phyloP scores from a whole-genome alignment of 2,797 vertebrate species.

The Sphaeramia orbicularis region DNA sequence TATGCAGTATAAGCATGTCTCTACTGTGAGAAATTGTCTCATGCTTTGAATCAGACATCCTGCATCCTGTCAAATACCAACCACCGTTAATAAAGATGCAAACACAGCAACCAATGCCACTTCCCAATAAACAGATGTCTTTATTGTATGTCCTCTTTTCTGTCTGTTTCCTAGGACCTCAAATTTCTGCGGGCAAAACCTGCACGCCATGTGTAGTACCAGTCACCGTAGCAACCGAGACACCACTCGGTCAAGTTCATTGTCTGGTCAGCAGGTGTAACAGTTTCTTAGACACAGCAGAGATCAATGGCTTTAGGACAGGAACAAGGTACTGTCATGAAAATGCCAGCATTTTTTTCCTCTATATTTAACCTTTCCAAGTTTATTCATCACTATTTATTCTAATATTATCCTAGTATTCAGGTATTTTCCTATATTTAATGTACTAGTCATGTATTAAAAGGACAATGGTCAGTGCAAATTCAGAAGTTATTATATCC shows the following conservation, averaged over 20 bases:
- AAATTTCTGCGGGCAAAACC: constrained; percentile 47
- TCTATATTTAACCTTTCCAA: too few relatives aligned
- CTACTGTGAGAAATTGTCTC: too few relatives aligned
- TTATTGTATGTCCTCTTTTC: constrained; percentile 53
- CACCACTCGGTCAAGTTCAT: constrained; percentile 27
- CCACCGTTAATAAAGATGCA: constrained; percentile 33
- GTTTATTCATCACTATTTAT: too few relatives aligned
- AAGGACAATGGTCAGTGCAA: too few relatives aligned
- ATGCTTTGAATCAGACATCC: not conserved
- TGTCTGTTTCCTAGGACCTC: constrained; percentile 31
- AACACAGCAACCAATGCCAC: constrained; percentile 46
- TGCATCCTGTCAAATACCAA: constrained; percentile 12
- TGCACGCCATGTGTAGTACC: constrained; percentile 25
- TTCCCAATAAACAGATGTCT: constrained; percentile 50
- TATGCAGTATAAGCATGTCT: not conserved
- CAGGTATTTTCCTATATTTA: too few relatives aligned
- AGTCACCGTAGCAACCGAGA: constrained; percentile 44
- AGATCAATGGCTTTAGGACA: constrained; percentile 1
- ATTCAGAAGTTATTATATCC: too few relatives aligned
- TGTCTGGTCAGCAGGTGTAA: constrained; percentile 16
- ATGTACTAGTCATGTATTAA: too few relatives aligned
- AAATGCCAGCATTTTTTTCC: too few relatives aligned
- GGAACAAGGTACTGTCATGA: not conserved
- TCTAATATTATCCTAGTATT: too few relatives aligned
- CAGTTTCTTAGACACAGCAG: constrained; percentile 4